Conservation (phyloP, 1,140 invertebrate genomes). For the Drosophila triauraria region DNA sequence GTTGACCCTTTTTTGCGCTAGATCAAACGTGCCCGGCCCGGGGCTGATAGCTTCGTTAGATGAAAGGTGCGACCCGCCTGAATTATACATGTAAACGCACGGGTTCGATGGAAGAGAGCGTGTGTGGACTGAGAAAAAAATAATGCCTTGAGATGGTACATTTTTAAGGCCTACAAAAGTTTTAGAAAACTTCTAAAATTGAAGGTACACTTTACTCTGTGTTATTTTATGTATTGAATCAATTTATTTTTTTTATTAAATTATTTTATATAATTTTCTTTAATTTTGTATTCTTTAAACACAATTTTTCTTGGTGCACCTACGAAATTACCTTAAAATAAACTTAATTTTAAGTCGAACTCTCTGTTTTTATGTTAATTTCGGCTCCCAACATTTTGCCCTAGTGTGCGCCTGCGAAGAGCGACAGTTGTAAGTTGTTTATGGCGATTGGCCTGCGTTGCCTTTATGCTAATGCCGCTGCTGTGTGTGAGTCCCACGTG, state of each 20-base stretch:
- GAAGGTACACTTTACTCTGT: too few species aligned
- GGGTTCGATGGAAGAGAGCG: not conserved
- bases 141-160: not conserved
- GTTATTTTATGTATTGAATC: too few species aligned
- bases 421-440: slow-evolving; percentile 52
- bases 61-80: slow-evolving; percentile 59
- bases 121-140: slow-evolving; percentile 14
- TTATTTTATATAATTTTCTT: too few species aligned
- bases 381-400: not conserved
- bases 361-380: not conserved
- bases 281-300: too few species aligned
- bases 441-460: slow-evolving; percentile 43
- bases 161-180: not conserved
- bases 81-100: slow-evolving; percentile 73
- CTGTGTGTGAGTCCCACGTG: slow-evolving; percentile 49
- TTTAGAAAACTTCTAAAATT: too few species aligned
- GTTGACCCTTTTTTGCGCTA: slow-evolving; percentile 69
- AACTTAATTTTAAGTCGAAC: not conserved
- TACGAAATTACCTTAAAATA: not conserved
- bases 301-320: not conserved
- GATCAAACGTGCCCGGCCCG: slow-evolving; percentile 46
- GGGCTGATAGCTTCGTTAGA: slow-evolving; percentile 38
- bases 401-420: slow-evolving; percentile 10
- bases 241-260: too few species aligned
- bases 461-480: slow-evolving; percentile 63